Conservation (phyloP, 2,888 invertebrate species). For the Drosophila merina region DNA sequence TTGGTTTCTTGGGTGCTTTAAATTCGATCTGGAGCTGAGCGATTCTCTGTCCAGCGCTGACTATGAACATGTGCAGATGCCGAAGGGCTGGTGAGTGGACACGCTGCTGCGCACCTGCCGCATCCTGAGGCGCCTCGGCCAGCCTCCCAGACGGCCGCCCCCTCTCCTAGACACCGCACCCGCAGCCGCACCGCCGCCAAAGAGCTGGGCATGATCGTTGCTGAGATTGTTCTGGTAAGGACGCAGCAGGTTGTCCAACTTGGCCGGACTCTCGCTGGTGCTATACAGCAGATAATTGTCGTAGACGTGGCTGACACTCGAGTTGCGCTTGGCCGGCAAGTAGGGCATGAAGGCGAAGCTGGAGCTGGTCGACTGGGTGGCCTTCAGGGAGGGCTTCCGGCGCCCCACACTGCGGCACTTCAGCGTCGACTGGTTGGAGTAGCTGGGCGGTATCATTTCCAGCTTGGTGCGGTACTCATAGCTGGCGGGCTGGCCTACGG, state of each 20-base stretch:
- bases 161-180: constrained; percentile 18
- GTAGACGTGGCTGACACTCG: constrained; percentile 82
- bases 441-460: constrained; percentile 77
- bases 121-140: constrained; percentile 64
- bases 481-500: constrained; percentile 56
- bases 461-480: constrained; percentile 75
- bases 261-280: constrained; percentile 25
- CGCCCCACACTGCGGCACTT: constrained; percentile 58
- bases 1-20: constrained; percentile 20
- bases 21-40: constrained; percentile 59
- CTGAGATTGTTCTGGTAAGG: constrained; percentile 77
- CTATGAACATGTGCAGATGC: constrained; percentile 84
- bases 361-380: constrained; percentile 81
- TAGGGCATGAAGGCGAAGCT: constrained; percentile 82
- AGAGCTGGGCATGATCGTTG: constrained; percentile 77
- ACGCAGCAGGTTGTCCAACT: constrained; percentile 60
- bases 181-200: constrained; percentile 49
- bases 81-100: constrained; percentile 82
- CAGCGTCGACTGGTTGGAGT: constrained; percentile 81
- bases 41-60: constrained; percentile 63
- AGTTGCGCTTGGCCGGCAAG: constrained; percentile 80
- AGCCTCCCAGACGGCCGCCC: constrained; percentile 52
- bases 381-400: constrained; percentile 71
- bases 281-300: constrained; percentile 81
- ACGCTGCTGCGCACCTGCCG: constrained; percentile 79